These are phyloP conservation scores for Vandiemenella viatica DNA, from an alignment of 2,888 invertebrate genomes.

Conservation along the genomic window DNA sequence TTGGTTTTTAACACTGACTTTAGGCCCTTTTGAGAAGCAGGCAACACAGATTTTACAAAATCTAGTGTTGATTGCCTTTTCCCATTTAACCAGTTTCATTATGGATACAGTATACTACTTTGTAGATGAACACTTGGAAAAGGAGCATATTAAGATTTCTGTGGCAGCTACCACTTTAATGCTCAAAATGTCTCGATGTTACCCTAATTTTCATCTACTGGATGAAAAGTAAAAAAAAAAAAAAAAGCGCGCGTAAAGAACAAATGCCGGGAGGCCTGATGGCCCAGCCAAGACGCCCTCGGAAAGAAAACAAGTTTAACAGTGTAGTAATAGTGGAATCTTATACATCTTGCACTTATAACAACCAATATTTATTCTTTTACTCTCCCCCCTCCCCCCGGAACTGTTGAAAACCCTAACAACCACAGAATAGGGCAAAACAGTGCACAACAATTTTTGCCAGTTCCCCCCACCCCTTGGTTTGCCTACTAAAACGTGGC, in stretches of 20 bases:
- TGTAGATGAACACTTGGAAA: too few species aligned
- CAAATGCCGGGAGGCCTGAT: too few species aligned
- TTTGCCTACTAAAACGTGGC: conserved; percentile 22
- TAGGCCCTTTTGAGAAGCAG: too few species aligned
- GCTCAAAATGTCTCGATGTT: too few species aligned
- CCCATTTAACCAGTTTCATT: background rate
- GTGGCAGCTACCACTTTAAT: background rate
- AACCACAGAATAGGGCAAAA: conserved; percentile 16
- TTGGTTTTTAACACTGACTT: too few species aligned
- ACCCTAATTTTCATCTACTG: too few species aligned
- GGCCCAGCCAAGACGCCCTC: conserved; percentile 1
- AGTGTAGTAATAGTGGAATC: conserved; percentile 19
- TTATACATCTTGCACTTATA: conserved; percentile 20
- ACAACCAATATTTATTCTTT: conserved; percentile 17
- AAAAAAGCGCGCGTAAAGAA: too few species aligned
- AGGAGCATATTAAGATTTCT: too few species aligned
- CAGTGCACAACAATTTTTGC: conserved; percentile 15
- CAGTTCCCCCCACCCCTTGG: conserved; percentile 17
- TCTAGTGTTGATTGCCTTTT: background rate
- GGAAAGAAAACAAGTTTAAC: conserved; percentile 13
- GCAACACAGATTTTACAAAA: too few species aligned
- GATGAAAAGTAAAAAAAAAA: too few species aligned
- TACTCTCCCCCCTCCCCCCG: conserved; percentile 5
- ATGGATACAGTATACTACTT: background rate
- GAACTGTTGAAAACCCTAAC: background rate